These are phyloP conservation scores for Grapholita molesta DNA, from an alignment of 1,140 invertebrate species.

Conservation along the genomic window DNA sequence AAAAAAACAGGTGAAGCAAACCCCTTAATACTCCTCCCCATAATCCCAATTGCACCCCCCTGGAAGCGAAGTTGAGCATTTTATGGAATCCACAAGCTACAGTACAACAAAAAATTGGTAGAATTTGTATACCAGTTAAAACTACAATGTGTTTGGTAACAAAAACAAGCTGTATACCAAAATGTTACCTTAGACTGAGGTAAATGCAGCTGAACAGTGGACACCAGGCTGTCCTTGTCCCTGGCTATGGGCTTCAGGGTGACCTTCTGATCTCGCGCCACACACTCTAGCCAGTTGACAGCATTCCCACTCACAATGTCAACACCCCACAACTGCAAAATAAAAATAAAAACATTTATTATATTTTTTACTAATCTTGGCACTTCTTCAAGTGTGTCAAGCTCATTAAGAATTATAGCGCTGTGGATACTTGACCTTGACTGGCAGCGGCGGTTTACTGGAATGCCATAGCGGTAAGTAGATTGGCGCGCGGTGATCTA, in stretches of 20 bases:
- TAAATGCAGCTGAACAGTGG: conserved; percentile 66
- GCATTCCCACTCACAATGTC: conserved; percentile 70
- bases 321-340: conserved; percentile 66
- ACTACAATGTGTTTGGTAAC: too few species aligned
- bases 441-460: conserved; percentile 71
- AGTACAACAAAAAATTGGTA: too few species aligned
- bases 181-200: conserved; percentile 53
- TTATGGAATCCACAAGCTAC: too few species aligned
- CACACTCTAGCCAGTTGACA: conserved; percentile 70
- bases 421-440: conserved; percentile 53
- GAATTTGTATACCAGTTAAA: too few species aligned
- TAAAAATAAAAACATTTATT: conserved; percentile 21
- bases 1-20: too few species aligned
- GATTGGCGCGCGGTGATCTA: conserved; percentile 70
- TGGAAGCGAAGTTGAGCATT: too few species aligned
- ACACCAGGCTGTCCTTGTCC: conserved; percentile 65
- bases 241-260: conserved; percentile 59
- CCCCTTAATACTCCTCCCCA: too few species aligned
- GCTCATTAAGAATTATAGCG: background rate
- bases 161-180: too few species aligned
- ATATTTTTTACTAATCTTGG: conserved; percentile 21
- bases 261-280: conserved; percentile 59
- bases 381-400: conserved; percentile 20
- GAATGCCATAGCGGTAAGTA: conserved; percentile 76
- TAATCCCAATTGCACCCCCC: too few species aligned